Conservation (phyloP, 2,113 vertebrate species). For the Colinus virginianus region DNA sequence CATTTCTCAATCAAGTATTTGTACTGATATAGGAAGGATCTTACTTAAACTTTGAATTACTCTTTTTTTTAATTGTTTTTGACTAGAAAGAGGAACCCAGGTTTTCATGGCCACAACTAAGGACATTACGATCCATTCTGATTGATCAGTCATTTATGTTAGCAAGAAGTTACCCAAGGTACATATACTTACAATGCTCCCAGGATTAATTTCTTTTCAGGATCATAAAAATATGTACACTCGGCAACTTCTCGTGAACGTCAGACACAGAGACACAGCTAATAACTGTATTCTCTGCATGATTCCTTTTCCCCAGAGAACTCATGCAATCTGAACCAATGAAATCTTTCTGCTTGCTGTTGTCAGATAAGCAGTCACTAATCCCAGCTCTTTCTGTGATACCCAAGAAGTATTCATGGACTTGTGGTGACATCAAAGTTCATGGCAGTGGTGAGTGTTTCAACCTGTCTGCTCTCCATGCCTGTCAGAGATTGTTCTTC, state of each 20-base stretch:
- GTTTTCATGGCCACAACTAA: background rate
- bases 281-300: background rate
- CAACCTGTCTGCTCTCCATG: background rate
- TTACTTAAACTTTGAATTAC: background rate
- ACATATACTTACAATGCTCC: background rate
- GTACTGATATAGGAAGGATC: background rate
- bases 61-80: background rate
- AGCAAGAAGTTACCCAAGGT: background rate
- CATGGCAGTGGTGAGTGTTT: background rate
- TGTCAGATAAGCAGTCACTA: background rate
- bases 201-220: background rate
- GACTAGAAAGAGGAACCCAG: background rate
- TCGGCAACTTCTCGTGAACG: background rate
- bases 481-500: background rate
- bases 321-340: background rate
- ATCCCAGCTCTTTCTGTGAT: background rate
- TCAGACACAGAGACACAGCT: background rate
- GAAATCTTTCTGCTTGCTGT: background rate
- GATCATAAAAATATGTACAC: accelerated
- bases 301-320: background rate
- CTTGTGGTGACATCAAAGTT: background rate
- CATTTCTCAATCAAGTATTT: background rate
- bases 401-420: background rate
- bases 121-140: background rate
- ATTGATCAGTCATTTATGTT: background rate